Evolutionary conservation across 1,140 invertebrate genomes (phyloP), one percentile per base, ranked within the genome.

Genomic region (Macrocentrus cingulum): DNA sequence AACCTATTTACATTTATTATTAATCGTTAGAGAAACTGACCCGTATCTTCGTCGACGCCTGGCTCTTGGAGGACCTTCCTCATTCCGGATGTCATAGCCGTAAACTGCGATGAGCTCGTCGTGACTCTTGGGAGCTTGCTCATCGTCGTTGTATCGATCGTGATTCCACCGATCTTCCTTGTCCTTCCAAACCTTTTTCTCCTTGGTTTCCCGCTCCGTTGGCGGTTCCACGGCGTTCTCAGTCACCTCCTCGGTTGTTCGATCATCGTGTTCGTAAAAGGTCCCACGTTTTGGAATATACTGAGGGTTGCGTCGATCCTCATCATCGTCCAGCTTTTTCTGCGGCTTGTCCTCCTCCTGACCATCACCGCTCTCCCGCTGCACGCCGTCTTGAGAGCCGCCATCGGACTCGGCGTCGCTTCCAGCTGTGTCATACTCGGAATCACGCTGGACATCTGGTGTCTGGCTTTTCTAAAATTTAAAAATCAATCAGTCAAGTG

Each of bases 251-350:
- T 89, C 88, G 15, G 85, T 84, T n/a, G 89, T 91, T 63, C 93
- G 80, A 70, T 95, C 92, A 77, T 98, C 95, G 72, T 98, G 95
- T 67, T 98, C 95, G 70, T 97, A 98, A 77, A 98, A 98, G 2
- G 92, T 93, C 13, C 96, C 96, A 61, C 89, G 86, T 77, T 97
- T 95, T 0, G 96, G 96, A 69, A 98, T 97, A 74, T 97, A 98
- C 65, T 97, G 95, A 3, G 95, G 95, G 81, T 98, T 97, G 67
- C 94, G 90, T 60, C 91, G 85, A 75, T 98, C 95, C 73, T 98
- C 94, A 77, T 97, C 95, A 77, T 94, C 90, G 74, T 95, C 92
- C 1, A 97, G 83, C 61, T 89, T 86, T 61, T 88, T 88, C 4
- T 80, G 73, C 29, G 80, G 75, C 29, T 77, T 78, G n/a, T 80